Percentiles rank a stretch among this genome's conserved stretches.
Conservation (phyloP, 92 coral and sea anemone genomes). For the Hydrozoanthus gracilis region DNA sequence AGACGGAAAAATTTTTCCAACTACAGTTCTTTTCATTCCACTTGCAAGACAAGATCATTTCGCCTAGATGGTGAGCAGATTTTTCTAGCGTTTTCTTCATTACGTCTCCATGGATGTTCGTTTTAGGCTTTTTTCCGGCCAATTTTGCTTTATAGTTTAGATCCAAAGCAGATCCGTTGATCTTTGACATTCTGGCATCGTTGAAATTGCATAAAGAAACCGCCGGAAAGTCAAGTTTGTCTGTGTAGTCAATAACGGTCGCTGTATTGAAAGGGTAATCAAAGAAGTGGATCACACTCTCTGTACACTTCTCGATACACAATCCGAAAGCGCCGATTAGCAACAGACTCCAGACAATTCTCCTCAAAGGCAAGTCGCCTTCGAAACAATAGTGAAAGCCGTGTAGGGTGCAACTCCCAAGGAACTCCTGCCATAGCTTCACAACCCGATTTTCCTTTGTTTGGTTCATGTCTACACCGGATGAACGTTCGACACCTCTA, state of each 20-base stretch:
- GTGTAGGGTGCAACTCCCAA: slow-evolving; percentile 79
- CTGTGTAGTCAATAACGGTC: slow-evolving; percentile 76
- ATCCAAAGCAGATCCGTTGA: slow-evolving; percentile 79
- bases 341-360: slow-evolving; percentile 80
- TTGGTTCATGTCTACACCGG: slow-evolving; percentile 41
- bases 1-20: slow-evolving; percentile 70
- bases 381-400: slow-evolving; percentile 91
- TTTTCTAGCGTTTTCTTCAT: slow-evolving; percentile 63
- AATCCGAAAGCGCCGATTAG: slow-evolving; percentile 79
- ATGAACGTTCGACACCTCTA: slow-evolving; percentile 13
- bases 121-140: slow-evolving; percentile 48
- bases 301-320: slow-evolving; percentile 85
- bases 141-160: slow-evolving; percentile 46
- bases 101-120: slow-evolving; percentile 24
- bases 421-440: slow-evolving; percentile 74
- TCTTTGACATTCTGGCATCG: slow-evolving; percentile 84
- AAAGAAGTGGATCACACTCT: slow-evolving; percentile 75
- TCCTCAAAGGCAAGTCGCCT: slow-evolving; percentile 76
- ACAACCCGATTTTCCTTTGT: slow-evolving; percentile 67
- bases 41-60: slow-evolving; percentile 76
- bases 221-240: slow-evolving; percentile 79
- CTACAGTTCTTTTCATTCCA: slow-evolving; percentile 71
- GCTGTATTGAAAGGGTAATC: slow-evolving; percentile 87
- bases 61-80: slow-evolving; percentile 78
- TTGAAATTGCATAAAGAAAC: slow-evolving; percentile 87